A percentile compares a stretch with the other conserved stretches of the same genome.
Evolutionary conservation across 2,797 vertebrate species (phyloP).

Genomic region (Sebastes hopkinsi): DNA sequence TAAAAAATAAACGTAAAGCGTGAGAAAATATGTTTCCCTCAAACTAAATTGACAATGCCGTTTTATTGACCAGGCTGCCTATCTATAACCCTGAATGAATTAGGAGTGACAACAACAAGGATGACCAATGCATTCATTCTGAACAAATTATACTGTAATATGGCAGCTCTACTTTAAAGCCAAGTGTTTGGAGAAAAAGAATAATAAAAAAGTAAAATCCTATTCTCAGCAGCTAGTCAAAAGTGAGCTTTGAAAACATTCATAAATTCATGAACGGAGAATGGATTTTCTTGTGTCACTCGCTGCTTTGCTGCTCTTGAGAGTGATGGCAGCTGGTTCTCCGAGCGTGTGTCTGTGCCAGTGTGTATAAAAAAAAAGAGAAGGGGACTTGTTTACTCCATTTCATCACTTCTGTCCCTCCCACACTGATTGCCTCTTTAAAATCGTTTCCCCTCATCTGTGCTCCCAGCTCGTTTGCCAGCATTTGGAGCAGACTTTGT

Average conservation of each 20-base stretch:
- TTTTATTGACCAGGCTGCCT: too few relatives aligned
- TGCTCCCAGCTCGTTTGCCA: slow-evolving; percentile 24
- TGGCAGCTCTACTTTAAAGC: neutral
- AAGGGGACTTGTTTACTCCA: slow-evolving; percentile 45
- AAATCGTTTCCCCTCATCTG: slow-evolving; percentile 40
- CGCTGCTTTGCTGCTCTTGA: slow-evolving; percentile 33
- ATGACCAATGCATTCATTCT: neutral
- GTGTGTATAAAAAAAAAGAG: slow-evolving; percentile 14
- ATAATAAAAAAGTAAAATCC: neutral
- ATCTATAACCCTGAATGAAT: neutral
- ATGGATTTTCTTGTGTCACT: slow-evolving; percentile 39
- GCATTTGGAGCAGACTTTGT: slow-evolving; percentile 27
- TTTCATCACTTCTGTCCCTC: slow-evolving; percentile 52
- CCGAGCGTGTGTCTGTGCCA: neutral
- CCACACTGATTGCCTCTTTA: slow-evolving; percentile 46
- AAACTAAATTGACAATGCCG: too few relatives aligned
- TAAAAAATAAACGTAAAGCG: rapidly evolving
- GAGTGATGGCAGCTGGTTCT: neutral
- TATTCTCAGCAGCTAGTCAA: neutral
- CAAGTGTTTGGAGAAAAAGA: slow-evolving; percentile 1
- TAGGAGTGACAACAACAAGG: neutral
- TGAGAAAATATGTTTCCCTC: too few relatives aligned
- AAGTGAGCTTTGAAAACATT: slow-evolving; percentile 45
- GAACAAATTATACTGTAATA: neutral
- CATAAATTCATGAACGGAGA: slow-evolving; percentile 47